These are phyloP conservation scores for Amia ocellicauda DNA, from an alignment of 2,113 vertebrate genomes.

Conservation along the genomic window DNA sequence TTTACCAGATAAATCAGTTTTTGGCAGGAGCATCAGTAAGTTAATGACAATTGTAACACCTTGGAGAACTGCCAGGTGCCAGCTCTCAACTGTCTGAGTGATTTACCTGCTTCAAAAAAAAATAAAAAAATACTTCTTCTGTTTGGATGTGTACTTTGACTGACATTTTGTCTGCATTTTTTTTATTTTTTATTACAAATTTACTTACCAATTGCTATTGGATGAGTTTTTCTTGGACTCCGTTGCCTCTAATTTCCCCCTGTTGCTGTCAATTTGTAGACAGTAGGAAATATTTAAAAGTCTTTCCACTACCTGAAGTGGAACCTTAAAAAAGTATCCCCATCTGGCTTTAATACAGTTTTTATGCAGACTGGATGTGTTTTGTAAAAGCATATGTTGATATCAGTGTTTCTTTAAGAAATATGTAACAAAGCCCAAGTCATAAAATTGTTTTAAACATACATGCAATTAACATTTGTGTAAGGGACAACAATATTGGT, in stretches of 20 bases:
- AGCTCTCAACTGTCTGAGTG: constrained; percentile 61
- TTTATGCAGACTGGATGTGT: no score
- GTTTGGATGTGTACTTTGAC: constrained; percentile 57
- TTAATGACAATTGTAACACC: constrained; percentile 45
- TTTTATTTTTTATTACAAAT: constrained; percentile 69
- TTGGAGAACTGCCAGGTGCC: constrained; percentile 61
- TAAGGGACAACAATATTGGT: no score
- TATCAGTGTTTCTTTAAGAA: no score
- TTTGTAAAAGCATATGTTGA: no score
- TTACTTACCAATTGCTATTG: constrained; percentile 67
- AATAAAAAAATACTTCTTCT: constrained; percentile 49
- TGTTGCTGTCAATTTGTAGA: constrained; percentile 46
- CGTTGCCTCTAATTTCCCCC: constrained; percentile 52
- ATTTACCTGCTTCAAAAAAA: constrained; percentile 67
- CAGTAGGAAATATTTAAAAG: constrained; percentile 42
- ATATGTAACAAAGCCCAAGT: no score
- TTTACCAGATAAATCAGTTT: constrained; percentile 52
- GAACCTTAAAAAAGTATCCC: constrained; percentile 23
- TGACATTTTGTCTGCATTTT: constrained; percentile 63
- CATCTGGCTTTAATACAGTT: neutral
- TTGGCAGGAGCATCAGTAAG: neutral
- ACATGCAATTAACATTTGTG: no score
- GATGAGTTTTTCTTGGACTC: constrained; percentile 69
- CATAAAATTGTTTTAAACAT: no score
- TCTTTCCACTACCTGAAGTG: constrained; percentile 54